These are phyloP conservation scores for Pterostichus madidus DNA, from an alignment of 2,888 invertebrate species.

Conservation along the genomic window DNA sequence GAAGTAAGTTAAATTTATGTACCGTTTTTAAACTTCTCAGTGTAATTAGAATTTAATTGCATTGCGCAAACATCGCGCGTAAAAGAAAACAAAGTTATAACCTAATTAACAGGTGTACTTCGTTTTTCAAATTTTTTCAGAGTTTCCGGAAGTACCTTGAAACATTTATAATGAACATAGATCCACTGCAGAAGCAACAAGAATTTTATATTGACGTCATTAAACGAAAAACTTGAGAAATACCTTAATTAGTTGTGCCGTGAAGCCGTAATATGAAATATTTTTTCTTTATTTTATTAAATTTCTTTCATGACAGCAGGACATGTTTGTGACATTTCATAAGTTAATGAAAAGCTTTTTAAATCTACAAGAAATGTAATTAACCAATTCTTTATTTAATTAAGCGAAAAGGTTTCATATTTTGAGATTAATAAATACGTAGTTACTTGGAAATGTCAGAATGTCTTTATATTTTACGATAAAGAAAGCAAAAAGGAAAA, in stretches of 20 bases:
- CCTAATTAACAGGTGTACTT: conserved; percentile 20
- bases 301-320: not conserved
- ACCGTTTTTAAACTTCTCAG: not conserved
- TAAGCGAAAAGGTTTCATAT: no score
- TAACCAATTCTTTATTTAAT: no score
- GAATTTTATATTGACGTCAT: not conserved
- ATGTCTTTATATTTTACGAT: no score
- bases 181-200: not conserved
- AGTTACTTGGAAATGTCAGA: no score
- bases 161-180: not conserved
- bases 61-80: conserved; percentile 11
- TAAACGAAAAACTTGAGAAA: not conserved
- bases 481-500: no score
- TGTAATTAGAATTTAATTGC: conserved; percentile 17
- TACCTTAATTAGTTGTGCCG: not conserved
- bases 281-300: not conserved
- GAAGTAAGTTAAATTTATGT: not conserved
- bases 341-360: no score
- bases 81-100: conserved; percentile 11
- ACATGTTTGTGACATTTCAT: no score
- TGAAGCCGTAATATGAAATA: no score
- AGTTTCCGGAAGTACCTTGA: not conserved
- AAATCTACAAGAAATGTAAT: no score
- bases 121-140: not conserved
- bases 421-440: no score